Conservation (phyloP, 1,140 invertebrate species). For the Sesamia nonagrioides region DNA sequence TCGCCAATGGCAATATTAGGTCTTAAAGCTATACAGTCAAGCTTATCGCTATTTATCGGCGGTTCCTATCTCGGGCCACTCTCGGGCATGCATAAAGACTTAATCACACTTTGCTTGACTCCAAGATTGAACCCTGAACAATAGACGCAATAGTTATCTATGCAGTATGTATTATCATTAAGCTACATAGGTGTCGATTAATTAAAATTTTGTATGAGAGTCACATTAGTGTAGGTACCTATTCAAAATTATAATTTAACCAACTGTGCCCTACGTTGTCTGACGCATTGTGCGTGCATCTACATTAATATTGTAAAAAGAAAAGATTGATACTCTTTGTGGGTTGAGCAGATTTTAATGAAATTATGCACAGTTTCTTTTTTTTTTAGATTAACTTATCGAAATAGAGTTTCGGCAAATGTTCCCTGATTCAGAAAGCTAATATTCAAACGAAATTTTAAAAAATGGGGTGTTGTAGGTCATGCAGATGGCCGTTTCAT, state of each 20-base stretch:
- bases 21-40: slow-evolving; percentile 16
- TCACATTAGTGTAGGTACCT: too few species aligned
- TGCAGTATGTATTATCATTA: neutral
- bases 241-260: too few species aligned
- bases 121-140: neutral
- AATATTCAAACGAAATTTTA: neutral
- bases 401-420: neutral
- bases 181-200: too few species aligned
- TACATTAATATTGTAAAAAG: too few species aligned
- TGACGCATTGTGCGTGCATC: too few species aligned
- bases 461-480: too few species aligned
- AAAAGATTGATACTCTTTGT: too few species aligned
- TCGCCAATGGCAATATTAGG: slow-evolving; percentile 32
- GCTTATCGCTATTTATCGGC: slow-evolving; percentile 20
- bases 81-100: slow-evolving; percentile 15
- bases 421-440: slow-evolving; percentile 20
- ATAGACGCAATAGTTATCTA: neutral
- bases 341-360: too few species aligned
- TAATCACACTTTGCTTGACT: slow-evolving; percentile 20
- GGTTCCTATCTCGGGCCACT: slow-evolving; percentile 13
- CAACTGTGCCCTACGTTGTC: too few species aligned
- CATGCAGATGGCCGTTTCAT: too few species aligned
- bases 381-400: neutral
- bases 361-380: too few species aligned
- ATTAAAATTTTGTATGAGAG: too few species aligned